Evolutionary conservation across 2,888 invertebrate species (phyloP).

Genomic region (Ceraclea dissimilis): DNA sequence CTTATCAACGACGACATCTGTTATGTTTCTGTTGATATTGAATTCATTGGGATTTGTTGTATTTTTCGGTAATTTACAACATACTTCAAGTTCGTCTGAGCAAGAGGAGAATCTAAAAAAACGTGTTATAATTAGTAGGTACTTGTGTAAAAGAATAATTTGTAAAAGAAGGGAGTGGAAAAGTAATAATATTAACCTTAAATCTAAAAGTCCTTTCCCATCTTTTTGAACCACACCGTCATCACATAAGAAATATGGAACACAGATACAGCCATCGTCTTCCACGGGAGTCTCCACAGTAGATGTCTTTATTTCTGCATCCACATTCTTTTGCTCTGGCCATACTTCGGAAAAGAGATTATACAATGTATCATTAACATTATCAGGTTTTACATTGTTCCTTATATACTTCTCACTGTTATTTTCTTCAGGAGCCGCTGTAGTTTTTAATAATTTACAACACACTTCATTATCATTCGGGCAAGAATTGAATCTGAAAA

Average conservation of each 20-base stretch:
- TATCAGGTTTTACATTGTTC: no score
- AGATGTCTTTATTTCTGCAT: no score
- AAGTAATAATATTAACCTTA: neutral
- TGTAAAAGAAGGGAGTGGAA: no score
- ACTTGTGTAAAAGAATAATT: no score
- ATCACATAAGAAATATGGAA: neutral
- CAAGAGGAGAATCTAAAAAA: neutral
- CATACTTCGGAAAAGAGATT: no score
- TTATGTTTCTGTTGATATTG: no score
- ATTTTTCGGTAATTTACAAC: neutral
- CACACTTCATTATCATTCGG: neutral
- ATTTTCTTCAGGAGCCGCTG: neutral
- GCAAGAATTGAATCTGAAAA: neutral
- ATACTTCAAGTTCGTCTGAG: neutral
- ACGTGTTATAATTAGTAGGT: no score
- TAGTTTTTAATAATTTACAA: neutral
- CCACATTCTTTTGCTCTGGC: no score
- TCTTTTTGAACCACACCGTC: neutral
- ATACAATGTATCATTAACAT: no score
- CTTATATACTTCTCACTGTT: neutral
- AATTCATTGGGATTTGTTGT: neutral
- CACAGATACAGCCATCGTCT: neutral
- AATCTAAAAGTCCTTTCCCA: neutral
- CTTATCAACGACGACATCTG: no score
- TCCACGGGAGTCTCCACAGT: neutral